phyloP scores from a whole-genome alignment of 2,113 vertebrate genomes.

The Eleginops maclovinus region DNA sequence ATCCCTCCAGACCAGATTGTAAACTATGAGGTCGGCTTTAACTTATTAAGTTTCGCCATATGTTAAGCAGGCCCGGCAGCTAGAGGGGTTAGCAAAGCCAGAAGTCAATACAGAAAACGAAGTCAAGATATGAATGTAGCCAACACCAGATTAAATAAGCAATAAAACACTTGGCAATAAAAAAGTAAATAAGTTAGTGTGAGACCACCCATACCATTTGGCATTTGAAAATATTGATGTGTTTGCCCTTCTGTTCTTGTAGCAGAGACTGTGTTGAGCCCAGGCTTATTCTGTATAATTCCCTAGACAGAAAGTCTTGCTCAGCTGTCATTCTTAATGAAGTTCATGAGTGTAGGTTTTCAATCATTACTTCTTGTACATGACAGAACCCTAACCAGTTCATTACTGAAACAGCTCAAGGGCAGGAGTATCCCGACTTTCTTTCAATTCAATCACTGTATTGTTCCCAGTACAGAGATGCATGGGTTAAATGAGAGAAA shows the following conservation, averaged over 20 bases:
- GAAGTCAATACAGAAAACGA: background rate
- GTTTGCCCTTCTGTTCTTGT: conserved; percentile 30
- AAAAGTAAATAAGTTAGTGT: background rate
- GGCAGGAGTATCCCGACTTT: background rate
- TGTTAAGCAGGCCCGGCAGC: background rate
- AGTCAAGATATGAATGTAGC: background rate
- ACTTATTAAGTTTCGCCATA: background rate
- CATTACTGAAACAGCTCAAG: conserved; percentile 12
- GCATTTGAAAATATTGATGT: conserved; percentile 27
- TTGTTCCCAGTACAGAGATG: background rate
- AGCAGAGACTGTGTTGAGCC: conserved; percentile 14
- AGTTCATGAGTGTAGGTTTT: conserved; percentile 24
- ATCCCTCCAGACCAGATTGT: background rate
- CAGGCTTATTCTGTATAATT: conserved; percentile 28
- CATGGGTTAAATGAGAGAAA: background rate
- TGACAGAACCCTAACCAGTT: conserved; percentile 6
- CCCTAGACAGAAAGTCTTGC: conserved; percentile 29
- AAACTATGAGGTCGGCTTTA: background rate
- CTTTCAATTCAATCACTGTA: background rate
- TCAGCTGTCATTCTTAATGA: conserved; percentile 31
- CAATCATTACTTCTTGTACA: conserved; percentile 29
- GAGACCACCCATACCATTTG: background rate
- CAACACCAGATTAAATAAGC: background rate
- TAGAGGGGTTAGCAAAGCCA: background rate
- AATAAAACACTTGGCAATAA: background rate